These are phyloP conservation scores for Scortum barcoo DNA, from an alignment of 2,113 vertebrate genomes.

Conservation along the genomic window DNA sequence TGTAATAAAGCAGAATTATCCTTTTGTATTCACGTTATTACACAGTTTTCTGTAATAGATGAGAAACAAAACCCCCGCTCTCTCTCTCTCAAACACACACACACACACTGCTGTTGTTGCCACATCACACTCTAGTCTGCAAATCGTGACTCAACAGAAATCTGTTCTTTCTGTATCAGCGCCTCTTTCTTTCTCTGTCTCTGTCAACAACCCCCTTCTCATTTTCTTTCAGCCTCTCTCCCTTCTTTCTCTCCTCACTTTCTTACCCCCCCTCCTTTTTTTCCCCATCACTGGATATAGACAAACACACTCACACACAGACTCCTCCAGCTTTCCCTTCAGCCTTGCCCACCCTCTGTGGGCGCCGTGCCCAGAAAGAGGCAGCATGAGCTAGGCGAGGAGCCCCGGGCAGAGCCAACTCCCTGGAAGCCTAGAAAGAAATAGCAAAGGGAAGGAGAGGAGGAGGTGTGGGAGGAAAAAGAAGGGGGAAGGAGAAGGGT, in stretches of 20 bases:
- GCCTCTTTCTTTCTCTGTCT: conserved; percentile 22
- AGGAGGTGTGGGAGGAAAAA: not conserved
- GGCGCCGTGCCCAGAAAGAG: conserved; percentile 71
- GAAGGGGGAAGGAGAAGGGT: not conserved
- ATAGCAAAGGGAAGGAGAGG: conserved; percentile 39
- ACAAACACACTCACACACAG: conserved; percentile 38
- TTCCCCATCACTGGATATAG: conserved; percentile 47
- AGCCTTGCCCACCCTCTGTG: conserved; percentile 65
- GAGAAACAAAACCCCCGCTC: not conserved
- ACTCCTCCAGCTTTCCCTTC: conserved; percentile 41
- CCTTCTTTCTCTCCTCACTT: conserved; percentile 25
- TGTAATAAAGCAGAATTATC: not conserved
- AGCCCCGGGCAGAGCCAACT: conserved; percentile 65
- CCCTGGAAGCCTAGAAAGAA: conserved; percentile 58
- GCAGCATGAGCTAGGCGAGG: conserved; percentile 67
- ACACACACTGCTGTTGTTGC: conserved; percentile 23
- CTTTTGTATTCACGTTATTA: not conserved
- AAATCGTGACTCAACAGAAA: conserved; percentile 78
- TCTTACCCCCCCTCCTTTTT: conserved; percentile 31
- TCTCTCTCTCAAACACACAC: not conserved
- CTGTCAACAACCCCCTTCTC: conserved; percentile 39
- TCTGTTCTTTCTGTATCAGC: conserved; percentile 18
- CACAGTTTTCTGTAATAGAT: not conserved
- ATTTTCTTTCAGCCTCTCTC: conserved; percentile 31
- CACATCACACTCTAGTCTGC: conserved; percentile 38